Base-by-base conservation (phyloP, 2,888 invertebrate species). In the Apotomis turbidana region DNA sequence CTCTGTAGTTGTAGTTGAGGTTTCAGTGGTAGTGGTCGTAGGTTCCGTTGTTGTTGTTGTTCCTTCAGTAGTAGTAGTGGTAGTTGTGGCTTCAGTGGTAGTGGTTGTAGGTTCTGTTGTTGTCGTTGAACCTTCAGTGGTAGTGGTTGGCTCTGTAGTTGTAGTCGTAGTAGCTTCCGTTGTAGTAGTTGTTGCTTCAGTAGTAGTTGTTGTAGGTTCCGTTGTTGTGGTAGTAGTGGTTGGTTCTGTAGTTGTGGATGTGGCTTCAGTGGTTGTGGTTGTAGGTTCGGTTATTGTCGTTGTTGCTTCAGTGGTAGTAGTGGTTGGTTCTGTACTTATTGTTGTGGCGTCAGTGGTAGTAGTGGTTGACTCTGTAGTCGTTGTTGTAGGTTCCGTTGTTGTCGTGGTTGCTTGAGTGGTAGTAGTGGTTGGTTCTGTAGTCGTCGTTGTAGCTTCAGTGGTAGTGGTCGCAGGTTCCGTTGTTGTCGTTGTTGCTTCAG, bases 401-500 rank as follows among this genome's bases (percentile, higher is more conserved):
- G 57, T 38, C 8, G 38, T 61, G 0, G 51, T 61, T 3, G 49
- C 8, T 41, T 55, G 36, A 15, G 61, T 41, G 4, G 51, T 41
- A 5, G 41, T 41, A 6, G 41, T 41, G 5, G 41, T 41, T 6
- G 41, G 5, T 41, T 41, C 41, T 6, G 70, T 55, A n/a, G 38
- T 55, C 3, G 55, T 59, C 38, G 70, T 54, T n/a, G 41, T 63
- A 3, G 63, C 9, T 10, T 71, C 64, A 10, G 74, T 64, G 13
- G 73, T 68, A 3, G 51, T 52, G 6, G 57, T 62, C 0, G 15
- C 44, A 1, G 60, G 15, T 27, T 52, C 68, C 0, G 63, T 68
- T 12, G 67, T 70, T 6, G 63, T 59, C 38, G 70, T 54, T 10
- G 41, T 63, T 4, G 63, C 9, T 10, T 71, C 61, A 10, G 74